Evolutionary conservation across 1,140 invertebrate genomes (phyloP).

Genomic region (Eulimnadia texana): DNA sequence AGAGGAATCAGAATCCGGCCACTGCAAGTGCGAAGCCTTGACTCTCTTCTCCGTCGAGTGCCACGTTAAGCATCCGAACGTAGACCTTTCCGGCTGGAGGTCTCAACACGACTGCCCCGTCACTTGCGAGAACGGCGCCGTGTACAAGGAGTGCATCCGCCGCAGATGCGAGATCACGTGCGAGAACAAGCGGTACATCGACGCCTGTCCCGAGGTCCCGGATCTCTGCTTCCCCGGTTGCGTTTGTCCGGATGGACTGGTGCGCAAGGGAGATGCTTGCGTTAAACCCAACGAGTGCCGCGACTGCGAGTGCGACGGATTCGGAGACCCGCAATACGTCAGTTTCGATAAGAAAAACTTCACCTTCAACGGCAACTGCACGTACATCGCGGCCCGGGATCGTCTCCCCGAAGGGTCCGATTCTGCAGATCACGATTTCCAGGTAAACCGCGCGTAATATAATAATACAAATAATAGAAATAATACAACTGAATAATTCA

Average conservation of each 20-base stretch:
- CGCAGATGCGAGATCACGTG: constrained; percentile 55
- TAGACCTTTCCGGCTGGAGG: constrained; percentile 53
- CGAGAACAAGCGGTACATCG: constrained; percentile 36
- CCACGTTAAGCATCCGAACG: constrained; percentile 39
- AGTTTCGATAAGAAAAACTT: constrained; percentile 57
- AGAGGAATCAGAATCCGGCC: constrained; percentile 21
- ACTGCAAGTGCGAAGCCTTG: constrained; percentile 51
- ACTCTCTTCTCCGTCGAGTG: constrained; percentile 55
- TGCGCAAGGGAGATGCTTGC: constrained; percentile 49
- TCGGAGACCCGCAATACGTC: constrained; percentile 51
- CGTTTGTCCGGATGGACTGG: constrained; percentile 61
- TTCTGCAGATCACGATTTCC: constrained; percentile 41
- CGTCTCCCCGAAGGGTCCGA: constrained; percentile 27
- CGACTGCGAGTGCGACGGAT: constrained; percentile 56
- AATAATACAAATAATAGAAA: too few relatives aligned
- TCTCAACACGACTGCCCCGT: constrained; percentile 47
- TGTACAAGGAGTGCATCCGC: constrained; percentile 64
- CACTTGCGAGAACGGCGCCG: constrained; percentile 49
- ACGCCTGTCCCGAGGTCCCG: constrained; percentile 42
- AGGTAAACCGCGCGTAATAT: too few relatives aligned
- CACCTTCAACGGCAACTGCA: constrained; percentile 58
- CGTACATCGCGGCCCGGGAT: constrained; percentile 55
- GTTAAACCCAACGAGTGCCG: constrained; percentile 51
- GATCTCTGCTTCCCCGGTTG: constrained; percentile 62
- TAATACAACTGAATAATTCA: too few relatives aligned